phyloP scores from a whole-genome alignment of 2,888 invertebrate genomes.

The Ichneumoninae sp. region DNA sequence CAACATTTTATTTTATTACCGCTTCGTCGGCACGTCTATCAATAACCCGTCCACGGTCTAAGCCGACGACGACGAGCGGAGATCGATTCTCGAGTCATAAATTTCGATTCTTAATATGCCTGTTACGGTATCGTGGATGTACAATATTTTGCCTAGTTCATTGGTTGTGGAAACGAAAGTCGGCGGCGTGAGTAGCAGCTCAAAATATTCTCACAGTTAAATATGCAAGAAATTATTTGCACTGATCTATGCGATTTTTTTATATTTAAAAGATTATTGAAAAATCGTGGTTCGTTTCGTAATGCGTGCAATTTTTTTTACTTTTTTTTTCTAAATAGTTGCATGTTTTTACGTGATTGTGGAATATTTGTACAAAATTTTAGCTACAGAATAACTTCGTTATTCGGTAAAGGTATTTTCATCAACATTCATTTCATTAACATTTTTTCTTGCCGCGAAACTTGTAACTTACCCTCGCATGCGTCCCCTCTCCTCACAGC shows the following conservation, averaged over 20 bases:
- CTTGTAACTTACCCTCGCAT: conserved; percentile 55
- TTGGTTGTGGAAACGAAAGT: conserved; percentile 11
- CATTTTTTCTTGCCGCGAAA: conserved; percentile 2
- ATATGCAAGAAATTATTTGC: background rate
- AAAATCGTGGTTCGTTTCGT: too few relatives aligned
- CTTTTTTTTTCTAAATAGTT: background rate
- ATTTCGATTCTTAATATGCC: conserved; percentile 2
- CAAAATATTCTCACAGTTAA: conserved; percentile 12
- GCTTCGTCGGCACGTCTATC: background rate
- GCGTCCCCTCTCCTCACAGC: conserved; percentile 35
- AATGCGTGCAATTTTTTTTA: too few relatives aligned
- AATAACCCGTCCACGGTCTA: background rate
- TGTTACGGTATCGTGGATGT: background rate
- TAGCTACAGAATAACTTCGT: background rate
- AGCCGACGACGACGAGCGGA: background rate
- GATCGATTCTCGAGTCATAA: conserved; percentile 28
- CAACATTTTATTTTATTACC: conserved; percentile 24
- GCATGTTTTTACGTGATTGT: background rate
- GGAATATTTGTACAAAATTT: background rate
- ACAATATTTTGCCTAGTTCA: background rate
- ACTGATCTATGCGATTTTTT: background rate
- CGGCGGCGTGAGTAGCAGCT: background rate
- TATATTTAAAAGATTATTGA: too few relatives aligned
- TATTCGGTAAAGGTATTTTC: background rate
- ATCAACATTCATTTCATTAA: background rate